phyloP scores from a whole-genome alignment of 1,140 invertebrate species.

The Chironomus striatipennis region DNA sequence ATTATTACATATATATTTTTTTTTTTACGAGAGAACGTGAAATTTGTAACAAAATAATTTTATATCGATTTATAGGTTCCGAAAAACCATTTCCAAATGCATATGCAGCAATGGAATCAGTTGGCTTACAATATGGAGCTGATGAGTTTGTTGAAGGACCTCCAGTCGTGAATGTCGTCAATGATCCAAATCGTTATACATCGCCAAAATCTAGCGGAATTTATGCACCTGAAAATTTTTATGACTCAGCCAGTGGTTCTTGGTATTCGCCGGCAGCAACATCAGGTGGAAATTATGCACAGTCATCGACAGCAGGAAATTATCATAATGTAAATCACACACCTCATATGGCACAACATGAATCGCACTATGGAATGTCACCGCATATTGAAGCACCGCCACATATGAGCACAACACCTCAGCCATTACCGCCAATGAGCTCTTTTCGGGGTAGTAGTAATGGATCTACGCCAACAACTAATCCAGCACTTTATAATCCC shows the following conservation, averaged over 20 bases:
- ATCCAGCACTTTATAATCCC: constrained; percentile 42
- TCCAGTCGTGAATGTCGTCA: constrained; percentile 28
- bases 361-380: constrained; percentile 44
- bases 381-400: constrained; percentile 32
- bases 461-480: constrained; percentile 38
- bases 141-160: constrained; percentile 69
- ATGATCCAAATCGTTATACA: constrained; percentile 58
- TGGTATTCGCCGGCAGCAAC: constrained; percentile 38
- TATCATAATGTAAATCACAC: constrained; percentile 35
- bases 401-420: constrained; percentile 37
- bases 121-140: constrained; percentile 66
- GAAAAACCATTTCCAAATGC: constrained; percentile 20
- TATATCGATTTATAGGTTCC: background rate
- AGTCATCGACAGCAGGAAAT: constrained; percentile 28
- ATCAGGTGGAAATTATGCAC: constrained; percentile 28
- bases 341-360: constrained; percentile 33
- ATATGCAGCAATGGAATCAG: constrained; percentile 16
- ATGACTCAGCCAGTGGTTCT: constrained; percentile 34
- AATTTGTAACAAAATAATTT: background rate
- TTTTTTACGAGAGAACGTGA: background rate
- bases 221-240: constrained; percentile 38
- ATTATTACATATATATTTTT: background rate
- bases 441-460: constrained; percentile 66
- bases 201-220: constrained; percentile 55
- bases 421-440: constrained; percentile 87